These are phyloP conservation scores for Lordiphosa clarofinis DNA, from an alignment of 1,140 invertebrate genomes.

Conservation along the genomic window DNA sequence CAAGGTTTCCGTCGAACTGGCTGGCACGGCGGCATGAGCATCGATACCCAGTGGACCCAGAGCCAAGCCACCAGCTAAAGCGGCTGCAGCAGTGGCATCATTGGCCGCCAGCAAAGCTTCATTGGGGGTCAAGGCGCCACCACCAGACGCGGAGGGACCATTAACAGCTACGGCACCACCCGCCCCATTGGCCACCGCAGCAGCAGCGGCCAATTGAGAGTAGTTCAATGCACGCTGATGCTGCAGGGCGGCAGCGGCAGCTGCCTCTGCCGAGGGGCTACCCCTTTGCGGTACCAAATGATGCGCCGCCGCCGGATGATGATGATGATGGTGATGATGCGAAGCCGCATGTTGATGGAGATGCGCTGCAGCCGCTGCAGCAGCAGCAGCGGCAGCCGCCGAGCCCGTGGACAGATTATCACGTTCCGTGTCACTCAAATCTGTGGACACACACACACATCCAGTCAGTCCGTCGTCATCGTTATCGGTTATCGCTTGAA, in stretches of 20 bases:
- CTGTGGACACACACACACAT: slow-evolving; percentile 30
- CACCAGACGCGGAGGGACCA: slow-evolving; percentile 39
- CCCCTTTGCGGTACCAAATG: slow-evolving; percentile 54
- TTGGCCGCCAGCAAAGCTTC: slow-evolving; percentile 65
- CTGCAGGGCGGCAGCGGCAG: slow-evolving; percentile 79
- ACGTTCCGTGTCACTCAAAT: slow-evolving; percentile 78
- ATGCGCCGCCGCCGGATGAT: slow-evolving; percentile 64
- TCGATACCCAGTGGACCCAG: slow-evolving; percentile 73
- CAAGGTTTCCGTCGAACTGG: slow-evolving; percentile 94
- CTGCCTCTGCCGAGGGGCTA: slow-evolving; percentile 52
- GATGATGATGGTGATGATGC: slow-evolving; percentile 41
- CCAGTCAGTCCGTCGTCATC: slow-evolving; percentile 25
- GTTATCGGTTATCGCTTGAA: slow-evolving; percentile 29
- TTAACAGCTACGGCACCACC: slow-evolving; percentile 44
- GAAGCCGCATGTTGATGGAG: slow-evolving; percentile 65
- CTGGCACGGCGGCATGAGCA: slow-evolving; percentile 60
- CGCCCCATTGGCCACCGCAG: slow-evolving; percentile 80
- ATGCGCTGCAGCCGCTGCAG: slow-evolving; percentile 59
- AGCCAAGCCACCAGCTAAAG: slow-evolving; percentile 75
- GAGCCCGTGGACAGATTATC: slow-evolving; percentile 76
- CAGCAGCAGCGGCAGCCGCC: slow-evolving; percentile 61
- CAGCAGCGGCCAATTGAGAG: slow-evolving; percentile 83
- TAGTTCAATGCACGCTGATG: slow-evolving; percentile 87
- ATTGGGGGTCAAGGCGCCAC: slow-evolving; percentile 61
- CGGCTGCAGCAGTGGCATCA: slow-evolving; percentile 78